These are phyloP conservation scores for Exaiptasia diaphana DNA, from an alignment of 64 coral and sea anemone genomes.

Conservation along the genomic window DNA sequence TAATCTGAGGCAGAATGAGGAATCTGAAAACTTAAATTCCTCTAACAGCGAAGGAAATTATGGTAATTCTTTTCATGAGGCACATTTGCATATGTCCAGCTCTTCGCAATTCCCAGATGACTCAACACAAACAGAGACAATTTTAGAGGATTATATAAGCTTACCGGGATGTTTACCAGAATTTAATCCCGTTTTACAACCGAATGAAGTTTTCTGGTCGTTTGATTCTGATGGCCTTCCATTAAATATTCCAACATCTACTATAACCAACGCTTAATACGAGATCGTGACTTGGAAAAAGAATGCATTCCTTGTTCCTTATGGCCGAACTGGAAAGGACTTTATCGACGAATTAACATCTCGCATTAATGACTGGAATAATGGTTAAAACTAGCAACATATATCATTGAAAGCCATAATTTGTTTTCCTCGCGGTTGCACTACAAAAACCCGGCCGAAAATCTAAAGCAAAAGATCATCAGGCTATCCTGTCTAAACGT, in stretches of 20 bases:
- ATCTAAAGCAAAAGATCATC: slow-evolving; percentile 31
- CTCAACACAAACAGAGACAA: no score
- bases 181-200: neutral
- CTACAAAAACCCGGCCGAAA: slow-evolving; percentile 41
- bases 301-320: slow-evolving; percentile 22
- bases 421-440: slow-evolving; percentile 49
- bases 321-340: slow-evolving; percentile 48
- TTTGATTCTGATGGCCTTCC: neutral
- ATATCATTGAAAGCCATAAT: slow-evolving; percentile 43
- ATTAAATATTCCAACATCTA: neutral
- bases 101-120: no score
- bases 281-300: neutral
- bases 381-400: slow-evolving; percentile 43
- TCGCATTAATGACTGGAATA: slow-evolving; percentile 59
- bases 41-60: no score
- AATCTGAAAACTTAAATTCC: no score
- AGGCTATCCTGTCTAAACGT: neutral
- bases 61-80: no score
- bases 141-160: no score
- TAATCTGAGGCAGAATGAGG: no score
- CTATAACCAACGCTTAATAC: neutral
- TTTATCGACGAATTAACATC: slow-evolving; percentile 55
- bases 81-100: no score
- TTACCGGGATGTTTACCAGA: neutral
- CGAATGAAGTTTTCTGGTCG: neutral